Percentiles rank a stretch among this genome's conserved stretches.
Conservation (phyloP, 2,888 invertebrate species). For the Lydus trimaculatus region DNA sequence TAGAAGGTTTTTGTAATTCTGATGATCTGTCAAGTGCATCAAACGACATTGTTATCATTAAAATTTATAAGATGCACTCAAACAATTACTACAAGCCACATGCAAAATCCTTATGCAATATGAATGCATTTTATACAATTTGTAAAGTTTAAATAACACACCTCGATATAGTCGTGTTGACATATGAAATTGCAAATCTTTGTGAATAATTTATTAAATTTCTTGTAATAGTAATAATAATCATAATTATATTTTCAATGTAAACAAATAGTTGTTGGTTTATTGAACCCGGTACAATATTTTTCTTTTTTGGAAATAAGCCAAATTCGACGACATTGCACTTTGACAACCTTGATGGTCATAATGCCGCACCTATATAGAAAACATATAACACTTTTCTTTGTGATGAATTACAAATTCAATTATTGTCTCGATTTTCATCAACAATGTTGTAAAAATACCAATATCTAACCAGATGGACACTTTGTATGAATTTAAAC, state of each 20-base stretch:
- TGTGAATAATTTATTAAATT: not conserved
- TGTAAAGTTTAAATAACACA: not conserved
- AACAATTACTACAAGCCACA: not conserved
- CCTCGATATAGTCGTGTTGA: not conserved
- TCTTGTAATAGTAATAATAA: not conserved
- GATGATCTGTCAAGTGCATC: not conserved
- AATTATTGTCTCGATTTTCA: constrained; percentile 25
- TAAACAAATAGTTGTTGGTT: not conserved
- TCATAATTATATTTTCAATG: not conserved
- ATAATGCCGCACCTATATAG: constrained; percentile 18
- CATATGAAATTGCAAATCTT: not conserved
- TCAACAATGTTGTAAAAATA: constrained; percentile 6
- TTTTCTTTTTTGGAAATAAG: constrained; percentile 28
- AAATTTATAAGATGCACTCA: not conserved
- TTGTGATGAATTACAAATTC: constrained; percentile 20
- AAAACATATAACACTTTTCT: constrained; percentile 3
- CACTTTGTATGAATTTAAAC: not conserved
- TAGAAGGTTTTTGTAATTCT: not conserved
- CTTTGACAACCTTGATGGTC: constrained; percentile 29
- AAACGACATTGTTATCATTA: not conserved
- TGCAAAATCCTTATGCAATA: not conserved
- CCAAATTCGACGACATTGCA: constrained; percentile 30
- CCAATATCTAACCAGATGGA: constrained; percentile 1
- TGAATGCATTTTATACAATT: not conserved
- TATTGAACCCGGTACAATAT: constrained; percentile 29